Evolutionary conservation across 2,888 invertebrate genomes (phyloP), one percentile per base, ranked within the genome.

Genomic region (Mythimna pallens): DNA sequence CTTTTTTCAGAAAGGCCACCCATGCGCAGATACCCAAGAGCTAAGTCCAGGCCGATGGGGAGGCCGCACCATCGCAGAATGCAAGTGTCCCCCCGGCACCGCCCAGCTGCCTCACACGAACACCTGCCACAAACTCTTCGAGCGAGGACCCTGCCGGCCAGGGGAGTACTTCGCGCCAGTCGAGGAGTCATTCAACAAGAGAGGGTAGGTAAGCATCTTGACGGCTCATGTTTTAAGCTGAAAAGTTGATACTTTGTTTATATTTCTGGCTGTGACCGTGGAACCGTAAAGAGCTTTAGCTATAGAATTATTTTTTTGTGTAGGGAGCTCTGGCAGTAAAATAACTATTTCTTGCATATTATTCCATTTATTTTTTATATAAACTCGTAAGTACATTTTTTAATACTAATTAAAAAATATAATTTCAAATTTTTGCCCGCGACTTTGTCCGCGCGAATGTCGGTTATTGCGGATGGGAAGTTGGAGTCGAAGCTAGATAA

Each of bases 21-120:
- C 98, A 0, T 98, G 98, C 89, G 98, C 98, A 0, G 98, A 98
- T 0, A 98, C 98, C 14, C 98, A 98, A 97, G 98, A 98, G 93
- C 93, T 98, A 43, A 97, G 97, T 80, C 98, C 98, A 0, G 97
- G 92, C 77, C 87, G 93, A 50, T 91, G 96, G 96, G 91, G 97
- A 91, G 87, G 97, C 72, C 93, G 97, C 30, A 97, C 97, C 3
- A 96, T 97, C 0, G 98, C 98, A 0, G 98, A 98, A 90, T 98
- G 98, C 93, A 97, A 98, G 83, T 98, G 98, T 88, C 98, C 98
- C 0, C 98, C 98, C 0, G 97, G 98, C 52, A 98, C 98, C 0
- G 98, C 98, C 0, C 97, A 98, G 87, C 97, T 97, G 77, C 97
- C 97, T 0, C 94, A 97, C 74, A 97, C 97, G 67, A 97, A 97